A percentile compares a stretch with the other conserved stretches of the same genome.
phyloP scores from a whole-genome alignment of 2,113 vertebrate species.

The Alectura lathami region DNA sequence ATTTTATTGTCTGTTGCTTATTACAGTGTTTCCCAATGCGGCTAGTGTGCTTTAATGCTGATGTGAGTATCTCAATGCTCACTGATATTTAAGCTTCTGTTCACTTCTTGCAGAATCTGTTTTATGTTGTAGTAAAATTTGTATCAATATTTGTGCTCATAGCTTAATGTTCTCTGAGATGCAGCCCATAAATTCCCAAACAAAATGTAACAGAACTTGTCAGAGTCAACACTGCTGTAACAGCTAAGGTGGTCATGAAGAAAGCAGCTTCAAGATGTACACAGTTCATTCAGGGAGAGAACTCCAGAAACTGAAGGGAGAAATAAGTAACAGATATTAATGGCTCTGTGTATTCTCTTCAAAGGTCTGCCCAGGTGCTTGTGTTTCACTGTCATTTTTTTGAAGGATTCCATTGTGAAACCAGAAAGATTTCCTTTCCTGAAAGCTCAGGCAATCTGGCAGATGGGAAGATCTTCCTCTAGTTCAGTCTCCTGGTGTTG shows the following conservation, averaged over 20 bases:
- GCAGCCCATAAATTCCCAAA: background rate
- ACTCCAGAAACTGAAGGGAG: background rate
- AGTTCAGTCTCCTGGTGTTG: background rate
- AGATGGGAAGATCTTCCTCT: background rate
- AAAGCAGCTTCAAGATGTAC: background rate
- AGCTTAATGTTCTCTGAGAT: background rate
- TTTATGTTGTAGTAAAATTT: background rate
- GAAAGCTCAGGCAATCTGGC: background rate
- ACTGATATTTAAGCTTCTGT: background rate
- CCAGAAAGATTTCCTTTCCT: background rate
- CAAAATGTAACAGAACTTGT: background rate
- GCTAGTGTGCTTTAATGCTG: background rate
- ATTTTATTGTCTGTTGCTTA: background rate
- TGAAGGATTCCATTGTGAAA: background rate
- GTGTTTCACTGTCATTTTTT: background rate
- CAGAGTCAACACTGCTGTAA: background rate
- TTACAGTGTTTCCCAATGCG: background rate
- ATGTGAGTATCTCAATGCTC: background rate
- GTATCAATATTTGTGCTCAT: background rate
- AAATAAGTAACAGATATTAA: background rate
- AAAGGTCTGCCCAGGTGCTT: background rate
- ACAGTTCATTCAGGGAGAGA: background rate
- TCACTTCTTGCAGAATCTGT: background rate
- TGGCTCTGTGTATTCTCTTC: background rate
- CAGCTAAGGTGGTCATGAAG: background rate